Percentiles rank a stretch among this genome's conserved stretches.
phyloP scores from a whole-genome alignment of 2,113 vertebrate genomes.

The Aptenodytes forsteri region DNA sequence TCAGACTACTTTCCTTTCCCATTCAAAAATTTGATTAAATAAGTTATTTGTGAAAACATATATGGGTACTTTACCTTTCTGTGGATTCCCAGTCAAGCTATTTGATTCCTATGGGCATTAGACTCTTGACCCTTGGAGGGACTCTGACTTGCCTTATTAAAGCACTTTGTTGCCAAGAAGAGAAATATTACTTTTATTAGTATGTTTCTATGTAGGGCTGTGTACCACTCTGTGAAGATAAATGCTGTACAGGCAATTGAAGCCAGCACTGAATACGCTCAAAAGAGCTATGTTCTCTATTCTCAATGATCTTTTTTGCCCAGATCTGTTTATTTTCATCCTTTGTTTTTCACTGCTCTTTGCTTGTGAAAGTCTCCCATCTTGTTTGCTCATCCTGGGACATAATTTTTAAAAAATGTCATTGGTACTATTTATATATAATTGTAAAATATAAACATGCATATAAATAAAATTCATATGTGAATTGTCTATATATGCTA shows the following conservation, averaged over 20 bases:
- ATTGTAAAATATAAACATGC: neutral
- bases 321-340: neutral
- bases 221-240: neutral
- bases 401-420: fast-evolving
- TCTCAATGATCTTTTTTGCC: neutral
- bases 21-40: neutral
- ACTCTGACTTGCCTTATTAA: neutral
- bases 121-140: neutral
- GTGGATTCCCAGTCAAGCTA: neutral
- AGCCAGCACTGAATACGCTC: neutral
- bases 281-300: neutral
- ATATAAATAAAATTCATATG: neutral
- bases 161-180: neutral
- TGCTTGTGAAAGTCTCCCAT: neutral
- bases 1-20: neutral
- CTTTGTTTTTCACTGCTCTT: neutral
- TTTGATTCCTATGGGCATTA: neutral
- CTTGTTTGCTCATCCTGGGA: neutral
- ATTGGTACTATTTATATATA: neutral
- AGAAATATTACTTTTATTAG: neutral
- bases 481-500: neutral
- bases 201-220: neutral
- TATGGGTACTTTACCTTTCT: neutral
- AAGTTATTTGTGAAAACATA: neutral
- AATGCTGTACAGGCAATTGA: neutral